Evolutionary conservation across 1,140 invertebrate genomes (phyloP).

Genomic region (Paralvinella palmiformis): DNA sequence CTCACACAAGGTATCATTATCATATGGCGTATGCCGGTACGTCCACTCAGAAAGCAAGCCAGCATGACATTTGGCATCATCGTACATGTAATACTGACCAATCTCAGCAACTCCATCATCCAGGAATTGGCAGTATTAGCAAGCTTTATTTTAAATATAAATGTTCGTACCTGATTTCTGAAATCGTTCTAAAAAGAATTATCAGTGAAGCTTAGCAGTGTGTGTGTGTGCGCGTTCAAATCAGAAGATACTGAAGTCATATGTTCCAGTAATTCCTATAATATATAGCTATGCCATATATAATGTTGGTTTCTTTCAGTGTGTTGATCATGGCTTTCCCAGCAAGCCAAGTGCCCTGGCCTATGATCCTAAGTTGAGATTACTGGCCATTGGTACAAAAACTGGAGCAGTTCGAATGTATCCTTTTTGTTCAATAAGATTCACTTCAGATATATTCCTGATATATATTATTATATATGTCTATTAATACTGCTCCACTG

Average conservation of each 20-base stretch:
- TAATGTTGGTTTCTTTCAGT: slow-evolving; percentile 61
- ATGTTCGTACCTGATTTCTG: background rate
- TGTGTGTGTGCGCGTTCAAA: background rate
- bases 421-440: no score
- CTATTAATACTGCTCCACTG: no score
- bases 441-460: no score
- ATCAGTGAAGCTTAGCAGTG: background rate
- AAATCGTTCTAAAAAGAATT: background rate
- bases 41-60: no score
- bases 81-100: no score
- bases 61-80: no score
- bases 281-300: background rate
- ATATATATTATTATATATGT: no score
- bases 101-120: no score
- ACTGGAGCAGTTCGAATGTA: slow-evolving; percentile 85
- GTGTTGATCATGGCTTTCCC: slow-evolving; percentile 92
- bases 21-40: no score
- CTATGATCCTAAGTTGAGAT: slow-evolving; percentile 77
- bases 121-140: background rate
- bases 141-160: background rate
- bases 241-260: background rate
- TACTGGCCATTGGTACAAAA: slow-evolving; percentile 85
- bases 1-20: no score
- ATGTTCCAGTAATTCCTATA: background rate
- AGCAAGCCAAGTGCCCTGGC: slow-evolving; percentile 63